Evolutionary conservation across 2,113 vertebrate species (phyloP), one percentile per base, ranked within the genome.

Genomic region (Aphelocoma coerulescens): DNA sequence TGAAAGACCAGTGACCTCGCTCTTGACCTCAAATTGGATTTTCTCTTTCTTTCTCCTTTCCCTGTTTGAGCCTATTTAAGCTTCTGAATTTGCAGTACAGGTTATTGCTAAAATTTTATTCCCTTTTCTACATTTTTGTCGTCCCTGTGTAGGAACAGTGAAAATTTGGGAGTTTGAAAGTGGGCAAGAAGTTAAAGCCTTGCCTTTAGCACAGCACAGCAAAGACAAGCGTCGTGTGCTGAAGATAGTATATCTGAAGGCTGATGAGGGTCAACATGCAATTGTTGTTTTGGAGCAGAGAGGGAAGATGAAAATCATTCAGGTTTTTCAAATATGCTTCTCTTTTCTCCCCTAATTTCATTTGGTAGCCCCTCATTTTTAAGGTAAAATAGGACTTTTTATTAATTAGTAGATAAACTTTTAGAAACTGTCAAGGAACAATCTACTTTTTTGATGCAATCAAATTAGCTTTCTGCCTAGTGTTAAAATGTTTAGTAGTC

Each of bases 111-210:
- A 15, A 72, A 67, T 22, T 30, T 78, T 41, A 73, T 94, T 83
- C 35, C 16, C 44, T 82, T 83, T 86, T 57, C 10, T 77, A 7
- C 19, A 13, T 59, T 57, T 59, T 85, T 95, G 57, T 88, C 51
- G 77, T 77, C 41, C 7, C 3, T 51, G 35, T 89, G 57, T 85
- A 98, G 98, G 98, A 90, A 98, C 97, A 35, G 62, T 97, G 67
- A 98, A 98, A 95, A 88, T 97, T 16, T 98, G 97, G 98, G 96
- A 97, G 78, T 98, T 98, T 59, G 96, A 96, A 95, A 98, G 96
- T 6, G 97, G 97, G 3, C 97, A 98, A 57, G 96, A 97, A 88
- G n/a, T 96, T 84, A 98, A 98, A 95, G 43, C 74, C 14, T 83
- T 98, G 75, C 91, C 75, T 26, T 65, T 95, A 75, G 55, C 49